Evolutionary conservation across 92 coral and sea anemone species (phyloP).

Genomic region (Blastomussa wellsi): DNA sequence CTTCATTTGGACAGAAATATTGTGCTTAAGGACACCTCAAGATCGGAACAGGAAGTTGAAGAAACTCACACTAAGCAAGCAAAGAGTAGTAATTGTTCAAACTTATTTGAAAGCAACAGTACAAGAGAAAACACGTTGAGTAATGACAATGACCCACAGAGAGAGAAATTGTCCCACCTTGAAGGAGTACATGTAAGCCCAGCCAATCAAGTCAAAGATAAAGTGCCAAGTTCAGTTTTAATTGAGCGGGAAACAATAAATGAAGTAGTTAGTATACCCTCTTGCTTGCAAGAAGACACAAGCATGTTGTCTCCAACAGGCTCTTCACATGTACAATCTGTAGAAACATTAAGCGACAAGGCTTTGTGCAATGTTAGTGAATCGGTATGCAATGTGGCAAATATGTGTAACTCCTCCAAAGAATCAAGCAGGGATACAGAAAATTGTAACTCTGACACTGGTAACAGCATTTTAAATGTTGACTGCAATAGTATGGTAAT

Average conservation of each 20-base stretch:
- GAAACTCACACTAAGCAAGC: neutral
- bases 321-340: neutral
- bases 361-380: neutral
- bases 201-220: neutral
- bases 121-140: too few species aligned
- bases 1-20: neutral
- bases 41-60: neutral
- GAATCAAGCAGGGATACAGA: neutral
- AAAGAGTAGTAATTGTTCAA: too few species aligned
- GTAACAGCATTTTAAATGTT: neutral
- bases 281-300: neutral
- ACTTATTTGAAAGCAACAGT: neutral
- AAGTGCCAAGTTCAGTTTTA: neutral
- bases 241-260: neutral
- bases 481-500: too few species aligned
- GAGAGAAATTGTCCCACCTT: neutral
- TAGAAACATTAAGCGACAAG: slow-evolving; percentile 14
- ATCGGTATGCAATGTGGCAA: neutral
- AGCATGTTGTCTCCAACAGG: neutral
- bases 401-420: neutral
- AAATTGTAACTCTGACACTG: neutral
- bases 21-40: neutral
- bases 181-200: neutral
- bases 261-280: neutral
- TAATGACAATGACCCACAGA: neutral